Base-by-base conservation (phyloP, 2,888 invertebrate species). In the Nycteola revayana region DNA sequence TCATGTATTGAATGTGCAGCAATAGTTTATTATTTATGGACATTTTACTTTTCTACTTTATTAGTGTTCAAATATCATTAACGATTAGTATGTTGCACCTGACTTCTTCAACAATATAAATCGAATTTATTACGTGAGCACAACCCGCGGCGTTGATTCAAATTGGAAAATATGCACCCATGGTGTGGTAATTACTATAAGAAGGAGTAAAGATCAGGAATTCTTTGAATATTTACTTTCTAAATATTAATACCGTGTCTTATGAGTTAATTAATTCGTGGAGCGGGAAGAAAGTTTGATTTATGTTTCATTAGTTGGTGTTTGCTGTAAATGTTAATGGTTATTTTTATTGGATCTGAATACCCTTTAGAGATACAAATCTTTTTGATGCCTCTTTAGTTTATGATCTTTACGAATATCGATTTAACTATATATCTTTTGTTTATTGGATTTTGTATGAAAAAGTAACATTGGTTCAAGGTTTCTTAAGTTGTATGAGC, bases 61-160 rank as follows among this genome's bases (percentile, higher is more conserved):
- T 79, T 80, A 76, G 75, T 75, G 75, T 81, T 80, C 80, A 76
- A 74, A 79, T 82, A 79, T 80, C 82, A 81, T 84, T 84, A 85
- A 77, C 73, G 74, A 76, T 76, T 77, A 78, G 67, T 72, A 71
- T 70, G 68, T 74, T 68, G 72, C 78, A 74, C 67, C 70, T 68
- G 69, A 72, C 66, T 65, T 59, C 50, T 52, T 50, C 42, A 28
- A 55, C 54, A 49, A 54, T 59, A 56, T 52, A 50, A 55, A 48
- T 32, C 43, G 36, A 57, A 59, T 53, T 58, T 58, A 58, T 54
- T 56, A 49, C 56, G 45, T 50, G 58, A 56, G 42, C 65, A 58
- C 24, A 33, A 7, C 48, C 50, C 58, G 64, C 75, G 74, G 75
- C 62, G 67, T 60, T 63, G 64, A 63, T 66, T 66, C 62, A 64